Percentiles rank a stretch among this genome's conserved stretches.
Conservation (phyloP, 2,113 vertebrate genomes). For the Thunnus maccoyii region DNA sequence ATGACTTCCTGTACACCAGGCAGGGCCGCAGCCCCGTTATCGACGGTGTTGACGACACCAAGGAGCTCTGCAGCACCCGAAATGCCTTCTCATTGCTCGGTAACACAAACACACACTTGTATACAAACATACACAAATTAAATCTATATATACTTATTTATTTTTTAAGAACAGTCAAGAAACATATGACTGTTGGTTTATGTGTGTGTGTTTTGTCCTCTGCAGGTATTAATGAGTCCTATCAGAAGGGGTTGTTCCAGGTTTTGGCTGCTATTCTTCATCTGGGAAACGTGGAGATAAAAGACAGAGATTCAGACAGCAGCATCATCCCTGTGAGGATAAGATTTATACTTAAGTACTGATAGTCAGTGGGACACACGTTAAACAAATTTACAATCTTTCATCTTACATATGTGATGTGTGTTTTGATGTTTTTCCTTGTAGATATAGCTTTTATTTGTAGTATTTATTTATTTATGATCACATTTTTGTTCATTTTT, state of each 20-base stretch:
- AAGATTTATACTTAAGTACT: not conserved
- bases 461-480: not conserved
- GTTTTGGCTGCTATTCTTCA: constrained; percentile 97
- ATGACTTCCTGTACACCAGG: constrained; percentile 92
- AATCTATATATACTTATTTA: not conserved
- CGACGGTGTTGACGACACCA: constrained; percentile 93
- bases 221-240: constrained; percentile 94
- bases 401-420: not conserved
- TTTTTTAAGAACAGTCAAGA: too few relatives aligned
- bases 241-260: constrained; percentile 96
- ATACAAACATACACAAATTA: not conserved
- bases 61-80: constrained; percentile 92
- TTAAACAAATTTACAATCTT: not conserved
- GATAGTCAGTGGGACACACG: not conserved
- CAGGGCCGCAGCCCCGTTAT: constrained; percentile 95
- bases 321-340: constrained; percentile 91
- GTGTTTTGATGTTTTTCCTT: too few relatives aligned
- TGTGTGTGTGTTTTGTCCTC: constrained; percentile 5
- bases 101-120: constrained; percentile 69
- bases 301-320: constrained; percentile 94
- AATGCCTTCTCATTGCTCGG: constrained; percentile 94
- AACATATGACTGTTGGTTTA: too few relatives aligned
- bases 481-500: not conserved
- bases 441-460: not conserved
- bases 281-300: constrained; percentile 95